phyloP scores from a whole-genome alignment of 1,140 invertebrate species.

The Gryon sp. region DNA sequence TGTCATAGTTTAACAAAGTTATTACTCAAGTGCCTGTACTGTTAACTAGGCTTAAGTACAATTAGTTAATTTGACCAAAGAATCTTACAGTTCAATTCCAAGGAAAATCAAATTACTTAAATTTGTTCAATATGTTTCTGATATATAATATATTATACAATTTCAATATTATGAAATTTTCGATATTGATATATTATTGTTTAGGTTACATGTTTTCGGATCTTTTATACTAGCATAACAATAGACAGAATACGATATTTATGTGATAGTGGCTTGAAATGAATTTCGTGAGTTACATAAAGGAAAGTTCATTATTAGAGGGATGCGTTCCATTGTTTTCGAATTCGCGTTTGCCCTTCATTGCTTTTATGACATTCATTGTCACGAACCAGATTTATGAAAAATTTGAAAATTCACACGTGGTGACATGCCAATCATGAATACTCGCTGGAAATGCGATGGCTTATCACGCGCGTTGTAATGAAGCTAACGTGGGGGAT shows the following conservation, averaged over 20 bases:
- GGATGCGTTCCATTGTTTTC: conserved; percentile 52
- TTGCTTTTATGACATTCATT: conserved; percentile 57
- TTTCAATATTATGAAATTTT: too few relatives aligned
- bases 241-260: conserved; percentile 39
- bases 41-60: conserved; percentile 36
- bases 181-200: too few relatives aligned
- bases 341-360: conserved; percentile 48
- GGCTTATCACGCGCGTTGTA: conserved; percentile 58
- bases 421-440: conserved; percentile 55
- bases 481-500: conserved; percentile 41
- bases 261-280: conserved; percentile 47
- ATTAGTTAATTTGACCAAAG: conserved; percentile 46
- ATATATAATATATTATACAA: too few relatives aligned
- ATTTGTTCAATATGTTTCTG: too few relatives aligned
- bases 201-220: too few relatives aligned
- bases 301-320: conserved; percentile 55
- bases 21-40: conserved; percentile 12
- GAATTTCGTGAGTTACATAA: conserved; percentile 45
- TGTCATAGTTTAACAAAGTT: conserved; percentile 43
- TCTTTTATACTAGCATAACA: conserved; percentile 23
- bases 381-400: conserved; percentile 59
- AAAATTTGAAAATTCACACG: conserved; percentile 59
- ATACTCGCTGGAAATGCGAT: conserved; percentile 51
- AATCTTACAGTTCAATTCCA: conserved; percentile 39
- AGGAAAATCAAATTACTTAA: conserved; percentile 12